phyloP scores from a whole-genome alignment of 2,888 invertebrate species.

The Philhelius pedissequus region DNA sequence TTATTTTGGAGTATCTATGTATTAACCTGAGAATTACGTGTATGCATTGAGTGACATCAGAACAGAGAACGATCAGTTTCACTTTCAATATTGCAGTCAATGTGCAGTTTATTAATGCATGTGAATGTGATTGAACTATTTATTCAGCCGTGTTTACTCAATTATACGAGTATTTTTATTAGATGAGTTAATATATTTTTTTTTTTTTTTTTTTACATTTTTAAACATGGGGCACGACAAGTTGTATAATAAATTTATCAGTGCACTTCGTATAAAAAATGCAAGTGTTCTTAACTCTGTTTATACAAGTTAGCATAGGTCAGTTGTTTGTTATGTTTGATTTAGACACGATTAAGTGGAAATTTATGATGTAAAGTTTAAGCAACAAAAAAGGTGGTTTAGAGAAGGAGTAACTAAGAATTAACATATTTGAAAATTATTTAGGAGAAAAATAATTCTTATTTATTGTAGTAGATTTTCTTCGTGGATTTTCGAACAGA shows the following conservation, averaged over 20 bases:
- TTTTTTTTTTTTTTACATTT: background rate
- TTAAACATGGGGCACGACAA: background rate
- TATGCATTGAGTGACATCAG: conserved; percentile 22
- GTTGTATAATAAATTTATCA: conserved; percentile 1
- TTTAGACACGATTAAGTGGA: too few species aligned
- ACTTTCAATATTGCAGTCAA: conserved; percentile 65
- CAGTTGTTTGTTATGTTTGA: background rate
- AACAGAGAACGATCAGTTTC: conserved; percentile 55
- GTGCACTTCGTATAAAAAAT: background rate
- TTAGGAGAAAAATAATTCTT: too few species aligned
- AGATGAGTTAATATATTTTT: conserved; percentile 11
- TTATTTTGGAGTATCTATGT: background rate
- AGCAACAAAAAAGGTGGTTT: too few species aligned
- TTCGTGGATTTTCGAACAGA: too few species aligned
- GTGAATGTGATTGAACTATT: conserved; percentile 63
- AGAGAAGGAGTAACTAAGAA: too few species aligned
- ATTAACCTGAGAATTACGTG: conserved; percentile 31
- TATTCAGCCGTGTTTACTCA: conserved; percentile 49
- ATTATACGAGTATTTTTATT: conserved; percentile 23
- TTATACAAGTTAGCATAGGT: background rate
- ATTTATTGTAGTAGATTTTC: too few species aligned
- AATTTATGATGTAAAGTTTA: too few species aligned
- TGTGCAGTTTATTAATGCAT: conserved; percentile 53
- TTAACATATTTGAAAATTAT: too few species aligned
- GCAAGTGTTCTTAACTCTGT: background rate